phyloP scores from a whole-genome alignment of 2,888 invertebrate genomes.

The Caenorhabditis sp. region DNA sequence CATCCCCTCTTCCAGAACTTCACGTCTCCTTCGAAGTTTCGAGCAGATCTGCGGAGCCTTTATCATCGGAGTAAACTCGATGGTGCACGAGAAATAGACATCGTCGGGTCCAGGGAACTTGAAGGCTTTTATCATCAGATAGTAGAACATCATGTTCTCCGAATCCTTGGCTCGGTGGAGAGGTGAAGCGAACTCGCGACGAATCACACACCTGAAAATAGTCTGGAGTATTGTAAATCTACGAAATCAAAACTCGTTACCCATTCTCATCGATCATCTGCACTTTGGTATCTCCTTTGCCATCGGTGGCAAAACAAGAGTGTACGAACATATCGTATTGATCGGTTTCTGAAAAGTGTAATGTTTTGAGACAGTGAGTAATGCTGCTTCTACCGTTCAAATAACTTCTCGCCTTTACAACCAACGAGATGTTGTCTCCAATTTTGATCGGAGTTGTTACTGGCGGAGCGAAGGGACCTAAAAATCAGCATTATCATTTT shows the following conservation, averaged over 20 bases:
- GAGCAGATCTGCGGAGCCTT: slow-evolving; percentile 72
- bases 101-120: slow-evolving; percentile 82
- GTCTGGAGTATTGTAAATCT: neutral
- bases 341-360: slow-evolving; percentile 62
- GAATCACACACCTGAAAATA: slow-evolving; percentile 78
- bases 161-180: slow-evolving; percentile 72
- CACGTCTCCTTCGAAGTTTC: slow-evolving; percentile 53
- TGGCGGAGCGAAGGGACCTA: slow-evolving; percentile 75
- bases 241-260: slow-evolving; percentile 60
- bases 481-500: neutral
- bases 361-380: neutral
- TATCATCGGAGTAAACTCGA: slow-evolving; percentile 80
- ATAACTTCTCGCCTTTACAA: slow-evolving; percentile 75
- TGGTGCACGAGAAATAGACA: slow-evolving; percentile 83
- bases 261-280: slow-evolving; percentile 80
- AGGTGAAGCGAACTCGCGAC: slow-evolving; percentile 77
- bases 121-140: slow-evolving; percentile 71
- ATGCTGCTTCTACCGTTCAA: slow-evolving; percentile 58
- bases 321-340: slow-evolving; percentile 83
- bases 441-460: slow-evolving; percentile 79
- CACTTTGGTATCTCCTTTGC: slow-evolving; percentile 76
- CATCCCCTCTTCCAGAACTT: slow-evolving; percentile 34
- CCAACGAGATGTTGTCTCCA: slow-evolving; percentile 81
- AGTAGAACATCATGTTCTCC: slow-evolving; percentile 69
- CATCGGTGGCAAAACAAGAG: slow-evolving; percentile 82